phyloP scores from a whole-genome alignment of 2,888 invertebrate genomes.

The Sialis lutaria region DNA sequence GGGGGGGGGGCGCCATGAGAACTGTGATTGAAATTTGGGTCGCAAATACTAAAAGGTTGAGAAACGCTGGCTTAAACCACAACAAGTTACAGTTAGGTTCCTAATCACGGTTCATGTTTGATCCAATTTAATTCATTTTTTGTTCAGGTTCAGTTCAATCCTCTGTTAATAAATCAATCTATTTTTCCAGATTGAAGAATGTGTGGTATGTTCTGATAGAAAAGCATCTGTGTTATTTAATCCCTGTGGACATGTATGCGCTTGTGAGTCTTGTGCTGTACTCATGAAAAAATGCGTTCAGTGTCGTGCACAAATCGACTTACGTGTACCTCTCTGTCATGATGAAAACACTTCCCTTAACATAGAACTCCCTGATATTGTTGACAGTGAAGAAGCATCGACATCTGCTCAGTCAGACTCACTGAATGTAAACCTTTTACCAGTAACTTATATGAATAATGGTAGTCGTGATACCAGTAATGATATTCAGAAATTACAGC shows the following conservation, averaged over 20 bases:
- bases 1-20: too few species aligned
- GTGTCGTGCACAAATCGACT: conserved; percentile 75
- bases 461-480: conserved; percentile 49
- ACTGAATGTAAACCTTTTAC: conserved; percentile 9
- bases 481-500: conserved; percentile 81
- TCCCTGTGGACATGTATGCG: conserved; percentile 91
- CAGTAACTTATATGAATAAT: conserved; percentile 41
- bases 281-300: conserved; percentile 97
- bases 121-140: not conserved
- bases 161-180: not conserved
- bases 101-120: too few species aligned
- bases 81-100: too few species aligned
- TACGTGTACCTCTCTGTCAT: conserved; percentile 35
- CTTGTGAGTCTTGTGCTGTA: conserved; percentile 76
- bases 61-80: too few species aligned
- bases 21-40: too few species aligned
- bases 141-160: not conserved
- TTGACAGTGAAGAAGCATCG: conserved; percentile 25
- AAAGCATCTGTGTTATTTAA: conserved; percentile 83
- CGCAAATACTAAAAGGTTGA: too few species aligned
- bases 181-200: conserved; percentile 68
- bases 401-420: conserved; percentile 8
- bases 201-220: conserved; percentile 89
- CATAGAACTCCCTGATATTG: conserved; percentile 28
- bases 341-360: conserved; percentile 25